Evolutionary conservation across 2,888 invertebrate species (phyloP).

Genomic region (Xanthostigma xanthostigma): DNA sequence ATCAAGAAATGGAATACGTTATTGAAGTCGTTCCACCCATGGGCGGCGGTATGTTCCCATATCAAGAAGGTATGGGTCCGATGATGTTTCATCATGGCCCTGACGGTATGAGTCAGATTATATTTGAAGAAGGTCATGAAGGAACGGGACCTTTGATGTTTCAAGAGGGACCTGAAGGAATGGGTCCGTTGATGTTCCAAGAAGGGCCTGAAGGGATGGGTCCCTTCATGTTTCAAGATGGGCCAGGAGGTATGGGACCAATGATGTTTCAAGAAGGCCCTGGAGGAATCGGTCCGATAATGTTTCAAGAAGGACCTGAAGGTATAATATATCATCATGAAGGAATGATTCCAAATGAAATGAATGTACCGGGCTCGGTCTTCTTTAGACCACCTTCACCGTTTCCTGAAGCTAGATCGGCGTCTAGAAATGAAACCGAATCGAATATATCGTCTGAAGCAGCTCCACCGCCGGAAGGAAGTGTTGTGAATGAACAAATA

Average conservation of each 20-base stretch:
- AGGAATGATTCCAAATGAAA: not conserved
- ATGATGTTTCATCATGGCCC: no score
- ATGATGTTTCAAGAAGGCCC: conserved; percentile 17
- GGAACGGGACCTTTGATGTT: no score
- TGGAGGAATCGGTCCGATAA: no score
- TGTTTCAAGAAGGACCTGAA: conserved; percentile 1
- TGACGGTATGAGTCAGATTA: no score
- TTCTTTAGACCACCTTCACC: conserved; percentile 9
- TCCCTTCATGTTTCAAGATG: not conserved
- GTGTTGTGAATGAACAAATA: not conserved
- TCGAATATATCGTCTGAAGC: not conserved
- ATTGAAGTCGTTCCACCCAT: no score
- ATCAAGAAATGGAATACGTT: no score
- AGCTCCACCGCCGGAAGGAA: not conserved
- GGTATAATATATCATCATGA: not conserved
- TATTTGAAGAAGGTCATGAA: no score
- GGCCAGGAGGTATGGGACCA: not conserved
- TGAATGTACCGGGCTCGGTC: not conserved
- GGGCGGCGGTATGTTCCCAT: no score
- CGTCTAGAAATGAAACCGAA: conserved; percentile 1
- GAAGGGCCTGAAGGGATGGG: no score
- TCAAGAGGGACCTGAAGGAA: no score
- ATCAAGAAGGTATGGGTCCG: no score
- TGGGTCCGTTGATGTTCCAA: no score
- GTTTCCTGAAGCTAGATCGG: conserved; percentile 7